A percentile compares a stretch with the other conserved stretches of the same genome.
These are phyloP conservation scores for Hybognathus amarus DNA, from an alignment of 2,797 vertebrate species.

Conservation along the genomic window DNA sequence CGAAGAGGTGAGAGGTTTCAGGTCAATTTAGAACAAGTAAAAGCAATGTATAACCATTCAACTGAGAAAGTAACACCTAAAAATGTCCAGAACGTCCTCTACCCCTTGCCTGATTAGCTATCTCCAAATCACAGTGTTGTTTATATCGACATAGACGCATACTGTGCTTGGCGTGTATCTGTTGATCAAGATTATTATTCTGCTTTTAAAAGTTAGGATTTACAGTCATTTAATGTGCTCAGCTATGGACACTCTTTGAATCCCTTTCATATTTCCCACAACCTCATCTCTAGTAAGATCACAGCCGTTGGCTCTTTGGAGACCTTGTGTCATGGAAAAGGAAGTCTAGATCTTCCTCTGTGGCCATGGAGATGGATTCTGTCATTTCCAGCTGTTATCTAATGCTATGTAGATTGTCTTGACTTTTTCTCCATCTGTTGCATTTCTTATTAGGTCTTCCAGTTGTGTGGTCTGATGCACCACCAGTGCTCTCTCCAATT, in stretches of 20 bases:
- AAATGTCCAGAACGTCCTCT: slow-evolving; percentile 8
- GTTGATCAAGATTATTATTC: not conserved
- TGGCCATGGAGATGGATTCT: not conserved
- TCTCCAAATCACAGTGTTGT: not conserved
- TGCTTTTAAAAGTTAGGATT: not conserved
- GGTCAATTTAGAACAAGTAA: not conserved
- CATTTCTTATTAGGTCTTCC: not conserved
- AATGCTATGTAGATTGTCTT: not conserved
- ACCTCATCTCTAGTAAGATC: not conserved
- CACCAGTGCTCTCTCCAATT: not conserved
- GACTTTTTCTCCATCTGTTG: not conserved
- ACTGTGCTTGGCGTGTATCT: slow-evolving; percentile 1
- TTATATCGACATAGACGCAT: not conserved
- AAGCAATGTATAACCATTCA: no score
- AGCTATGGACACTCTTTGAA: not conserved
- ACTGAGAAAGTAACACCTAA: not conserved
- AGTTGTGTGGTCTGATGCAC: not conserved
- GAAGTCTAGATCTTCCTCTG: slow-evolving; percentile 2
- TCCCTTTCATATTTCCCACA: not conserved
- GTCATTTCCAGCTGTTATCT: slow-evolving; percentile 13
- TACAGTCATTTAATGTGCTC: not conserved
- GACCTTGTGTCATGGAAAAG: not conserved
- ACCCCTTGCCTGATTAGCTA: not conserved
- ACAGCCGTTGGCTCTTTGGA: slow-evolving; percentile 16
- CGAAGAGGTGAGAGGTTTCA: not conserved